Percentiles rank a stretch among this genome's conserved stretches.
These are phyloP conservation scores for Zaprionus obscuricornis DNA, from an alignment of 2,888 invertebrate genomes.

Conservation along the genomic window DNA sequence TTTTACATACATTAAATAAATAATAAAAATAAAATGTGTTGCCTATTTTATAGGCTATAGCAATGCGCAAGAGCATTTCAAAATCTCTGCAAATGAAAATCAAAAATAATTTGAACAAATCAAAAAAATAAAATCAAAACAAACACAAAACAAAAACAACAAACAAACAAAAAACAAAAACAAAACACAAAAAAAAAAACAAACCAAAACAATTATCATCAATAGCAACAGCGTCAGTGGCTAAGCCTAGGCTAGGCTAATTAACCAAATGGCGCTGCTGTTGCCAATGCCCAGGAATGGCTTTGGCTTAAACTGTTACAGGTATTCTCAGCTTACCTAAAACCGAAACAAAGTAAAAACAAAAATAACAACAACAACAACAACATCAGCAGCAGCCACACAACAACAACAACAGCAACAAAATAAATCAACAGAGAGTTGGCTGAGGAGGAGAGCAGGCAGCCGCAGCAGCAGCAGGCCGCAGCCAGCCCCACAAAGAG, in stretches of 20 bases:
- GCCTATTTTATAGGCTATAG: constrained; percentile 43
- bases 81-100: constrained; percentile 21
- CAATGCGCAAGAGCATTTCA: constrained; percentile 10
- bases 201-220: too few relatives aligned
- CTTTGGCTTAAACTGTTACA: constrained; percentile 53
- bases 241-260: constrained; percentile 33
- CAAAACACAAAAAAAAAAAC: neutral
- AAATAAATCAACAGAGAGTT: neutral
- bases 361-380: too few relatives aligned
- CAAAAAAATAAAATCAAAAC: constrained; percentile 11
- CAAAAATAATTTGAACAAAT: constrained; percentile 22
- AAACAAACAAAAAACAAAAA: neutral
- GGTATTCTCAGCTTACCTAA: constrained; percentile 58
- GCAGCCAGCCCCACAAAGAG: constrained; percentile 11
- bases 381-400: constrained; percentile 1
- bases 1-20: neutral
- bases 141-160: constrained; percentile 8
- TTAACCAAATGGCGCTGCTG: constrained; percentile 56
- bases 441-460: constrained; percentile 12
- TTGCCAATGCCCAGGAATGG: constrained; percentile 62
- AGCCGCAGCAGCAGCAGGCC: too few relatives aligned
- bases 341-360: too few relatives aligned
- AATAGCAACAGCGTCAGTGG: constrained; percentile 12
- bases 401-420: neutral
- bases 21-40: constrained; percentile 39